Conservation (phyloP, 2,888 invertebrate genomes). For the Nomada fabriciana region DNA sequence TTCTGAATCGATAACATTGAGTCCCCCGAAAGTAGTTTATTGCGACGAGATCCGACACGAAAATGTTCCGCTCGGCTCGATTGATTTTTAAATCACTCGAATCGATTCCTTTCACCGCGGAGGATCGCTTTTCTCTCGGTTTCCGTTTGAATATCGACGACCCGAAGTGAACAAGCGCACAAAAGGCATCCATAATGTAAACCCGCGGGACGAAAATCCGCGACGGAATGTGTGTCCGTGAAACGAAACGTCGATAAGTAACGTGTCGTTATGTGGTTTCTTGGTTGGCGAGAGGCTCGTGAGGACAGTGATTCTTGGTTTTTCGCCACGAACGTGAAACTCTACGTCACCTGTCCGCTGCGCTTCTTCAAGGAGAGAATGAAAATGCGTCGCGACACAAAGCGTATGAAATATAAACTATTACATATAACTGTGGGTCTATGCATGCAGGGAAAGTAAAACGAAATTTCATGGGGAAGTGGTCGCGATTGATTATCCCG, state of each 20-base stretch:
- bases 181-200: background rate
- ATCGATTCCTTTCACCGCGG: background rate
- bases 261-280: slow-evolving; percentile 28
- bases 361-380: background rate
- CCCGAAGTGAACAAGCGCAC: slow-evolving; percentile 6
- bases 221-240: slow-evolving; percentile 6
- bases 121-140: background rate
- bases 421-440: background rate
- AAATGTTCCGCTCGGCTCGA: background rate
- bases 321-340: background rate
- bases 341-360: background rate
- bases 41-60: background rate
- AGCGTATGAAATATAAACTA: slow-evolving; percentile 3
- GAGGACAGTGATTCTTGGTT: background rate
- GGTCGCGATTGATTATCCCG: slow-evolving; percentile 3
- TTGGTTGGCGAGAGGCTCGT: slow-evolving; percentile 13
- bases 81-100: background rate
- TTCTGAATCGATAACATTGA: background rate
- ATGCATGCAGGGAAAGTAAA: slow-evolving; percentile 25
- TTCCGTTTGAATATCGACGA: background rate
- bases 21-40: background rate
- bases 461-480: slow-evolving; percentile 7
- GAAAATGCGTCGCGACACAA: slow-evolving; percentile 33
- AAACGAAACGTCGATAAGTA: slow-evolving; percentile 12
- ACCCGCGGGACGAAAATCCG: slow-evolving; percentile 7